Evolutionary conservation across 2,888 invertebrate species (phyloP), one percentile per base, ranked within the genome.

Genomic region (Volucella inflata): DNA sequence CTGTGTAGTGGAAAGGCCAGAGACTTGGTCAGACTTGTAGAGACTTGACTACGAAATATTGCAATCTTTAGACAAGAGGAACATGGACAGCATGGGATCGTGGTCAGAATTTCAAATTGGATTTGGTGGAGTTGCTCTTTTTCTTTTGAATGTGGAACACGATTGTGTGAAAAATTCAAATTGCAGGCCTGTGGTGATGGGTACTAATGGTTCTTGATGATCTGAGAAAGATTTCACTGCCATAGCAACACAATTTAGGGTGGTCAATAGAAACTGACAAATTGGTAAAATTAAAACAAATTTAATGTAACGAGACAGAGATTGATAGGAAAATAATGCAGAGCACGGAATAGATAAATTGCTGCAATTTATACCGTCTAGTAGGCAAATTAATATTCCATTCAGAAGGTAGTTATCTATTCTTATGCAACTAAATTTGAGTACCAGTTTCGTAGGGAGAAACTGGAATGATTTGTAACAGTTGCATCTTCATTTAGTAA

Each of bases 131-230:
- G 72, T 72, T 72, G 67, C 67, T 55, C 11, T 42, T 14, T 62
- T 68, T 53, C 65, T 67, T 57, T 55, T 42, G 78, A 72, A 78
- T 78, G 60, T 83, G 62, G 82, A 30, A 65, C 77, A 77, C 71
- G 82, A 78, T 76, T 67, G 80, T 77, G 77, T 74, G 78, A 74
- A 64, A 75, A 75, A 70, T 75, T 75, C 46, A 75, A 80, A 75
- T 80, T 75, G 64, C 65, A 11, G 55, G n/a, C 30, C 51, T n/a
- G 14, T 44, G 72, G 65, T 60, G 64, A 65, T 79, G 71, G 65
- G 16, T 17, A 51, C 71, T 71, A 71, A 64, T 78, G 71, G 46
- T 40, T 42, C 16, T 46, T 14, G 57, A 64, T 53, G 55, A 30
- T 14, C 14, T 8, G 48, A 16, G 8, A 8, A n/a, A 48, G 8